Conservation (phyloP, 2,888 invertebrate genomes). For the Stictocephala bisonia region DNA sequence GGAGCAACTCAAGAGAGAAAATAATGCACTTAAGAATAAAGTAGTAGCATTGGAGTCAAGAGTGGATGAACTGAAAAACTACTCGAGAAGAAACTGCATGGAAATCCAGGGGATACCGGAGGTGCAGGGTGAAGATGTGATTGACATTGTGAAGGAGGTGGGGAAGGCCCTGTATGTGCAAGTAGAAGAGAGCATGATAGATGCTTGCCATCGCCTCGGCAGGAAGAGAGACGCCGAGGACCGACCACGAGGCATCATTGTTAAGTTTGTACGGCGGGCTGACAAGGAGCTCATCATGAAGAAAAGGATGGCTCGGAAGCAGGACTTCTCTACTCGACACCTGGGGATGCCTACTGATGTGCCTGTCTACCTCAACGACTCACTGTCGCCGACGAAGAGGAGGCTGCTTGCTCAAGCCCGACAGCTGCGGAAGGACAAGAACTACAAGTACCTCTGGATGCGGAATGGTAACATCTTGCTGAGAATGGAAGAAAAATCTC, state of each 20-base stretch:
- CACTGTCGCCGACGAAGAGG: neutral
- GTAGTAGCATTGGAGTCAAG: too few species aligned
- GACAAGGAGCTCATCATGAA: constrained; percentile 11
- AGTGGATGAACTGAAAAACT: too few species aligned
- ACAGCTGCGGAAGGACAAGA: neutral
- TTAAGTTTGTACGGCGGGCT: neutral
- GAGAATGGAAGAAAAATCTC: constrained; percentile 21
- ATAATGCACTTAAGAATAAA: too few species aligned
- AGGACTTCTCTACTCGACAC: constrained; percentile 12
- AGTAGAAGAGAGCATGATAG: too few species aligned
- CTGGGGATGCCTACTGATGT: neutral
- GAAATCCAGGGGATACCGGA: constrained; percentile 1
- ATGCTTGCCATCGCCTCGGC: neutral
- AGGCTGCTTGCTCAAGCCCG: constrained; percentile 12
- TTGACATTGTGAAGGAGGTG: neutral
- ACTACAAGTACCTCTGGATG: constrained; percentile 33
- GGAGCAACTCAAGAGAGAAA: too few species aligned
- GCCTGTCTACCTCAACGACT: constrained; percentile 25
- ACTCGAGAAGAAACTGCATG: neutral
- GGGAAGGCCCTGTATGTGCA: neutral
- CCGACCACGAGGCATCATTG: neutral
- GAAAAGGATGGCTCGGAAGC: neutral
- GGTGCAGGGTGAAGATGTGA: neutral
- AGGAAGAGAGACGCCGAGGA: neutral
- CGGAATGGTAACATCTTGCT: constrained; percentile 24